Percentiles rank a stretch among this genome's conserved stretches.
These are phyloP conservation scores for Odobenus rosmarus DNA, from an alignment of 2,113 vertebrate genomes.

Conservation along the genomic window DNA sequence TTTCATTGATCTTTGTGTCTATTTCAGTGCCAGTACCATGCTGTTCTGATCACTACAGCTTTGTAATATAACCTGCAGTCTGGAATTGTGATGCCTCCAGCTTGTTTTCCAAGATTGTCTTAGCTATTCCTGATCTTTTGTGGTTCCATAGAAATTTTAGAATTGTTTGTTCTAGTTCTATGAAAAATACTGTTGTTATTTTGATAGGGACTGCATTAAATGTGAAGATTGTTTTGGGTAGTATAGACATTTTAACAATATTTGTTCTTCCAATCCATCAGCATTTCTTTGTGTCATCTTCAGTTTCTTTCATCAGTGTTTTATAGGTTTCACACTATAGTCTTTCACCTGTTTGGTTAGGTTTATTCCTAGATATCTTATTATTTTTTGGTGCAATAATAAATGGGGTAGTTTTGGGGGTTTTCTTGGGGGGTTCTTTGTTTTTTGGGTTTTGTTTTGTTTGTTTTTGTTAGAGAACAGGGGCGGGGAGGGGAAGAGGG, in stretches of 20 bases:
- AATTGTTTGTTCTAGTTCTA: background rate
- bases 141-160: background rate
- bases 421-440: background rate
- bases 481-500: too few species aligned
- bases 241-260: background rate
- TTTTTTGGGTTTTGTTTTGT: too few species aligned
- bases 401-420: background rate
- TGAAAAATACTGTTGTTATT: background rate
- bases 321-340: background rate
- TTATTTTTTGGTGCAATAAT: background rate
- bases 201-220: background rate
- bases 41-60: background rate
- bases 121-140: background rate
- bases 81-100: background rate
- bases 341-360: background rate
- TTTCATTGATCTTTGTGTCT: background rate
- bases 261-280: background rate
- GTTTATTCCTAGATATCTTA: background rate
- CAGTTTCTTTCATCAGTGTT: background rate
- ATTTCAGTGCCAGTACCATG: background rate
- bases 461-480: background rate
- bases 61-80: background rate
- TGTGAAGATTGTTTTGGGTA: background rate
- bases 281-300: background rate
- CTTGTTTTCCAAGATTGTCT: background rate